Conservation (phyloP, 2,888 invertebrate genomes). For the Acleris laterana region DNA sequence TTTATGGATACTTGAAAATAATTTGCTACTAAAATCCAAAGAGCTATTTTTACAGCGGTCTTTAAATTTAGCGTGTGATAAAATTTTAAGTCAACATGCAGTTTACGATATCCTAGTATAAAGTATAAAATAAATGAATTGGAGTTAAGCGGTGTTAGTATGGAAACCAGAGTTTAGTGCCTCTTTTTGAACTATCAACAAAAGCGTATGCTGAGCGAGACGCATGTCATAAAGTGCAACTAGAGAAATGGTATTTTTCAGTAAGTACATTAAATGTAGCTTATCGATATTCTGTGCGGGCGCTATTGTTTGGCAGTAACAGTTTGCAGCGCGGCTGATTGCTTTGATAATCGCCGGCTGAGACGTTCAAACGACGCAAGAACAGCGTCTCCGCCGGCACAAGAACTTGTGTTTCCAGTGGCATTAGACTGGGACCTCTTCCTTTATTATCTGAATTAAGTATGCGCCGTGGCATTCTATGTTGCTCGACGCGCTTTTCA, state of each 20-base stretch:
- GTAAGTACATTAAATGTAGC: neutral
- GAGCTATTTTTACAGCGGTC: conserved; percentile 5
- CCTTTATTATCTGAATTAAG: conserved; percentile 14
- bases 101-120: conserved; percentile 7
- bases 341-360: conserved; percentile 77
- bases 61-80: conserved; percentile 6
- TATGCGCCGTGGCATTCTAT: neutral
- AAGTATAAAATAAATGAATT: conserved; percentile 1
- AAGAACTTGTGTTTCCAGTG: conserved; percentile 46
- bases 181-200: neutral
- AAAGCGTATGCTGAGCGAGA: neutral
- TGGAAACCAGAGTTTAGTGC: neutral
- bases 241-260: too few species aligned
- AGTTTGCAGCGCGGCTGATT: conserved; percentile 73
- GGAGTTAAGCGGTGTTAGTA: neutral
- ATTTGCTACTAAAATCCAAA: neutral
- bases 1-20: neutral
- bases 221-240: neutral
- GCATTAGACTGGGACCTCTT: conserved; percentile 21
- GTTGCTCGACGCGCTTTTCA: neutral
- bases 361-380: conserved; percentile 73
- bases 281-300: conserved; percentile 16
- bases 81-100: conserved; percentile 6
- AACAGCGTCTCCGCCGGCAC: conserved; percentile 59
- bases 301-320: conserved; percentile 48